phyloP scores from a whole-genome alignment of 2,888 invertebrate species.

The Lasioglossum oenotherae region DNA sequence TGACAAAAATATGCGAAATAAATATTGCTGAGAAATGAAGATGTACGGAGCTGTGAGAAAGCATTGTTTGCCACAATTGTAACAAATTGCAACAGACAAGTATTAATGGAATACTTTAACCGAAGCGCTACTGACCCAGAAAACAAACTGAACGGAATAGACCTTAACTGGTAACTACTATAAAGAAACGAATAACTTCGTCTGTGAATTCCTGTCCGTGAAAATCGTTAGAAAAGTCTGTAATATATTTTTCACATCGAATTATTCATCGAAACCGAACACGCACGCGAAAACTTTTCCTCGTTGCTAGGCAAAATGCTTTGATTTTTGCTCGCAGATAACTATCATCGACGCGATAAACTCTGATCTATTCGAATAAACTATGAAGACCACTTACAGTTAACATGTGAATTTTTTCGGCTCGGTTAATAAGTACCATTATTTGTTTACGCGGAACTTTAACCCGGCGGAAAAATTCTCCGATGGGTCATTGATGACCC shows the following conservation, averaged over 20 bases:
- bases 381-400: slow-evolving; percentile 24
- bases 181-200: slow-evolving; percentile 26
- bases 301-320: slow-evolving; percentile 15
- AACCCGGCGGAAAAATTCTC: background rate
- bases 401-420: slow-evolving; percentile 9
- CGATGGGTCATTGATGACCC: background rate
- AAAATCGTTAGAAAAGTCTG: background rate
- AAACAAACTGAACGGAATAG: slow-evolving; percentile 46
- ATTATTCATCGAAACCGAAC: background rate
- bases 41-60: background rate
- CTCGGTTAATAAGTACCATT: background rate
- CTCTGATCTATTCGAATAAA: slow-evolving; percentile 29
- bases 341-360: slow-evolving; percentile 24
- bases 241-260: background rate
- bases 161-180: slow-evolving; percentile 26
- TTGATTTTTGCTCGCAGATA: slow-evolving; percentile 21
- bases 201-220: slow-evolving; percentile 1
- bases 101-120: slow-evolving; percentile 30
- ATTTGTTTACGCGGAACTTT: background rate
- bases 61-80: background rate
- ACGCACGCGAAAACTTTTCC: slow-evolving; percentile 14
- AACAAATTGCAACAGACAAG: slow-evolving; percentile 17
- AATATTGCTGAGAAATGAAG: background rate
- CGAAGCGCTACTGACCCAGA: slow-evolving; percentile 52
- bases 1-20: background rate